Conservation (phyloP, 2,888 invertebrate genomes). For the Caenorhabditis uteleia region DNA sequence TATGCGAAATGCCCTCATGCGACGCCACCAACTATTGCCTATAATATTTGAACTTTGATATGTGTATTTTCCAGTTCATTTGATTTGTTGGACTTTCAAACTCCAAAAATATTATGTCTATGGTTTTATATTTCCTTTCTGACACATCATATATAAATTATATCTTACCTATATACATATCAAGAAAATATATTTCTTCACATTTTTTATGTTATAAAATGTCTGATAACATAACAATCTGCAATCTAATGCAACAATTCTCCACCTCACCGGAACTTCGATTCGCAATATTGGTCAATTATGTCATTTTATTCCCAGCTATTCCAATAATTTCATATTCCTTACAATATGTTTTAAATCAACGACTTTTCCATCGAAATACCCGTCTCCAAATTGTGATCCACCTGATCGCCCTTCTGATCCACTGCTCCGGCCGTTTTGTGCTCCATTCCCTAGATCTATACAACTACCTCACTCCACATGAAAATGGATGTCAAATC, state of each 20-base stretch:
- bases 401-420: slow-evolving; percentile 5
- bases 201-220: too few relatives aligned
- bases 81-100: too few relatives aligned
- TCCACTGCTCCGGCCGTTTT: slow-evolving; percentile 12
- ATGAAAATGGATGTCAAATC: slow-evolving; percentile 5
- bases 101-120: too few relatives aligned
- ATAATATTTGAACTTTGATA: too few relatives aligned
- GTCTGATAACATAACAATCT: too few relatives aligned
- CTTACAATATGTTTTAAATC: slow-evolving; percentile 1
- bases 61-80: too few relatives aligned
- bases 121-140: too few relatives aligned
- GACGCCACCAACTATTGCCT: too few relatives aligned
- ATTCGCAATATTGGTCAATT: slow-evolving; percentile 5
- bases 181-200: too few relatives aligned
- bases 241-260: slow-evolving; percentile 8
- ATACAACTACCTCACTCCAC: neutral
- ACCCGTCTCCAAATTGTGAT: slow-evolving; percentile 9
- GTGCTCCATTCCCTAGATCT: slow-evolving; percentile 10
- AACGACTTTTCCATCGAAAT: slow-evolving; percentile 7
- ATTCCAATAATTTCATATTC: slow-evolving; percentile 5
- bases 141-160: too few relatives aligned
- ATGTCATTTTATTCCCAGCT: slow-evolving; percentile 2
- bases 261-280: neutral
- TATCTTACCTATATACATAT: too few relatives aligned
- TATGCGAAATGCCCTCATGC: too few relatives aligned